Conservation (phyloP, 2,113 vertebrate species). For the Bufo gargarizans region DNA sequence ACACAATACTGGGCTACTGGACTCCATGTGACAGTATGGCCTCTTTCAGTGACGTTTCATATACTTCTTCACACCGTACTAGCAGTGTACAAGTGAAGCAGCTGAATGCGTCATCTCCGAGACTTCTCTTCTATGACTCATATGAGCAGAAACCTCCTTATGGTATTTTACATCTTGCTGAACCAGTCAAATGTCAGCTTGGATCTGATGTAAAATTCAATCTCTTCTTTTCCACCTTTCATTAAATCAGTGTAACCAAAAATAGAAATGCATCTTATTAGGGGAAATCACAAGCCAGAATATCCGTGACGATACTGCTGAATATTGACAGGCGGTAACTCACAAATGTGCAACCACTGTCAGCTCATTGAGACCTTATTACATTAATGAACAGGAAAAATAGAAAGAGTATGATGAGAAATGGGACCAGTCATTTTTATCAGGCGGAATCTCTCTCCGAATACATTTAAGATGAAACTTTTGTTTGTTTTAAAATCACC, state of each 20-base stretch:
- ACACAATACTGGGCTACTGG: too few species aligned
- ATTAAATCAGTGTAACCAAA: not conserved
- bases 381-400: not conserved
- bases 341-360: not conserved
- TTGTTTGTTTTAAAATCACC: too few species aligned
- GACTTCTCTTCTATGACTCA: not conserved
- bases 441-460: not conserved
- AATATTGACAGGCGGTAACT: not conserved
- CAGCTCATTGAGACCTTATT: not conserved
- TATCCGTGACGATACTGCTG: not conserved
- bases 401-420: not conserved
- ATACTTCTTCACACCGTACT: not conserved
- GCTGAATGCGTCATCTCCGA: not conserved
- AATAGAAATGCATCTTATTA: constrained; percentile 7
- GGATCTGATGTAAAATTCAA: not conserved
- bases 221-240: not conserved
- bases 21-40: not conserved
- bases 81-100: not conserved
- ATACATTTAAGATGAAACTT: too few species aligned
- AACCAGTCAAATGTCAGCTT: constrained; percentile 6
- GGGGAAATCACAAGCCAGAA: not conserved
- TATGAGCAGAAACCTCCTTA: not conserved
- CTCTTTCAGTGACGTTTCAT: not conserved
- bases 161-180: constrained; percentile 14
- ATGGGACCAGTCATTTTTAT: not conserved